These are phyloP conservation scores for Agrotis puta DNA, from an alignment of 2,888 invertebrate genomes.

Conservation along the genomic window DNA sequence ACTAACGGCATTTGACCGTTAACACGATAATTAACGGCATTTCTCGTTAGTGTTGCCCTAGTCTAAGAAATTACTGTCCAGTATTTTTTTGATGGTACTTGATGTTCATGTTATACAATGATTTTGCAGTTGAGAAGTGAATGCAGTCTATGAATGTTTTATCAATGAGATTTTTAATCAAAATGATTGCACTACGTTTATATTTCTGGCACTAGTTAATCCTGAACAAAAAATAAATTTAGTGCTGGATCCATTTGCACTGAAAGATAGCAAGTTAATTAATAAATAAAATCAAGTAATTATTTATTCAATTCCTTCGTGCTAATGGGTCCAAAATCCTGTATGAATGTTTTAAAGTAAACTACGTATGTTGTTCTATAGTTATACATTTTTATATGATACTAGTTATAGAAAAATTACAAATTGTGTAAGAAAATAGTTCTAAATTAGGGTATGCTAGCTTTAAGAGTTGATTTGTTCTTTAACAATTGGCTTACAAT, in stretches of 20 bases:
- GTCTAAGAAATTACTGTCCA: neutral
- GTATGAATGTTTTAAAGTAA: conserved; percentile 63
- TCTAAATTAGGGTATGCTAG: conserved; percentile 62
- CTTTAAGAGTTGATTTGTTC: conserved; percentile 67
- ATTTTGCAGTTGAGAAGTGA: conserved; percentile 9
- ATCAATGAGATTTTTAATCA: conserved; percentile 10
- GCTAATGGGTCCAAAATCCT: conserved; percentile 65
- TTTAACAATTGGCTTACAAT: conserved; percentile 62
- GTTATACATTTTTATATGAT: conserved; percentile 71
- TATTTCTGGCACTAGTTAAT: conserved; percentile 56
- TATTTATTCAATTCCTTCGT: conserved; percentile 60
- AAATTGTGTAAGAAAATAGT: conserved; percentile 54
- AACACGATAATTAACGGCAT: too few relatives aligned
- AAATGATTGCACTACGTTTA: conserved; percentile 26
- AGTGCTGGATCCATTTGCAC: conserved; percentile 69
- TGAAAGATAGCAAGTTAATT: conserved; percentile 40
- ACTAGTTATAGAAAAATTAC: conserved; percentile 65
- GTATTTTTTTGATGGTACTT: neutral
- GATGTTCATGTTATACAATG: neutral
- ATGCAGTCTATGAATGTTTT: conserved; percentile 14
- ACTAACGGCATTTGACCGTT: too few relatives aligned
- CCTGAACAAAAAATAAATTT: conserved; percentile 53
- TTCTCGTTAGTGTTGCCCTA: too few relatives aligned
- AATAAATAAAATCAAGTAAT: conserved; percentile 27
- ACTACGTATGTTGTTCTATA: conserved; percentile 67